Evolutionary conservation across 2,113 vertebrate species (phyloP).

Genomic region (Microcebus tavaratra): DNA sequence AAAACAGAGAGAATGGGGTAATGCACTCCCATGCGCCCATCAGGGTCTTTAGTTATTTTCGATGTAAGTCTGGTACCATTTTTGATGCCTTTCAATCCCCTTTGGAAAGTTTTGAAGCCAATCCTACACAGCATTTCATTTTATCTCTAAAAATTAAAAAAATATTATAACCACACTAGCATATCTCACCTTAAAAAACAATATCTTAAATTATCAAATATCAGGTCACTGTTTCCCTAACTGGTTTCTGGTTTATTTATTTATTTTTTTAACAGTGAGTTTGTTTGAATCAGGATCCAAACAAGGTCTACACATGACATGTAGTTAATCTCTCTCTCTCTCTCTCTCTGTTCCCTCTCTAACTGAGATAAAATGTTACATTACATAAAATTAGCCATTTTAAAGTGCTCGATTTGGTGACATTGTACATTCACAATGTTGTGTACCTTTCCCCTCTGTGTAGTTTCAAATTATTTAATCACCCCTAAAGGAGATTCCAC

Average conservation of each 20-base stretch:
- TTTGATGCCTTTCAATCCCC: too few species aligned
- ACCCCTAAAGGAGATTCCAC: too few species aligned
- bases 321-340: not conserved
- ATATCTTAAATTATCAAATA: not conserved
- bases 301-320: too few species aligned
- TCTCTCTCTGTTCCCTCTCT: too few species aligned
- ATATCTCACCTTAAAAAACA: not conserved
- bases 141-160: not conserved
- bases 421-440: not conserved
- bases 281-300: not conserved
- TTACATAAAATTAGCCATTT: not conserved
- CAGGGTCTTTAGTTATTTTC: too few species aligned
- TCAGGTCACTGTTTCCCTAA: not conserved
- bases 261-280: not conserved
- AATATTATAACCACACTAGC: too few species aligned
- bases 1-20: not conserved
- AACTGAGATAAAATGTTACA: not conserved
- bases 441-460: too few species aligned
- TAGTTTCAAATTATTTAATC: too few species aligned
- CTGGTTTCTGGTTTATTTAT: not conserved
- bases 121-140: not conserved
- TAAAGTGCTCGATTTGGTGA: not conserved
- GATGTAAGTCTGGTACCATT: not conserved
- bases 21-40: rapidly evolving
- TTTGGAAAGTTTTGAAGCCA: not conserved